Percentiles rank a stretch among this genome's conserved stretches.
phyloP scores from a whole-genome alignment of 1,140 invertebrate species.

The Hyles euphorbiae region DNA sequence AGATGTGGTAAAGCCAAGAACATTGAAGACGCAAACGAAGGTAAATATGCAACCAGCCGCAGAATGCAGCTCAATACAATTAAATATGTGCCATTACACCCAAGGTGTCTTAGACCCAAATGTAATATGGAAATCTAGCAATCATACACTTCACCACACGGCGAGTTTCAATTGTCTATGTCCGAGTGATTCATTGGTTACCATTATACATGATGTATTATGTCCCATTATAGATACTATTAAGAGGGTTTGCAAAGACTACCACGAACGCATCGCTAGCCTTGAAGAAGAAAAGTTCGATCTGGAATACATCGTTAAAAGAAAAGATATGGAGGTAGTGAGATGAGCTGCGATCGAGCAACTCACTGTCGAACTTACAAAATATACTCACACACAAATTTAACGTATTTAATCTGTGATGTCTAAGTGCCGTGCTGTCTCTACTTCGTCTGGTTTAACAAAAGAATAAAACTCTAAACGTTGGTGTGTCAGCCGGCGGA shows the following conservation, averaged over 20 bases:
- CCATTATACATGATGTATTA: constrained; percentile 42
- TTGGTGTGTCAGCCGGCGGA: constrained; percentile 30
- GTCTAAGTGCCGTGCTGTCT: constrained; percentile 58
- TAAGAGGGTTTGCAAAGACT: constrained; percentile 88
- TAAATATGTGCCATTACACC: background rate
- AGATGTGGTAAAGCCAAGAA: constrained; percentile 93
- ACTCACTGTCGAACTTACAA: constrained; percentile 59
- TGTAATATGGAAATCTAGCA: background rate
- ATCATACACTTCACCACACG: constrained; percentile 29
- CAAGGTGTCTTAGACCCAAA: background rate
- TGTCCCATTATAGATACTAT: constrained; percentile 80
- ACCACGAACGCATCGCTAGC: constrained; percentile 90
- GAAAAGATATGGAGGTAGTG: constrained; percentile 97
- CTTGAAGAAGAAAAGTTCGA: constrained; percentile 98
- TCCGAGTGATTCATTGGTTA: constrained; percentile 27
- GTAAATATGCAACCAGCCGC: constrained; percentile 71
- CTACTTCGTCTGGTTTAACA: constrained; percentile 57
- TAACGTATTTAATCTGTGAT: constrained; percentile 49
- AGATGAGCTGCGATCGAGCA: constrained; percentile 44
- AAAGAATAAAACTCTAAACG: constrained; percentile 34
- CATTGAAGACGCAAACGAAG: constrained; percentile 94
- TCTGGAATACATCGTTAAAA: constrained; percentile 97
- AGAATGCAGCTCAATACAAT: background rate
- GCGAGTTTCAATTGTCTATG: constrained; percentile 15
- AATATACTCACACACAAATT: constrained; percentile 45